Evolutionary conservation across 2,113 vertebrate species (phyloP).

Genomic region (Grus americana): DNA sequence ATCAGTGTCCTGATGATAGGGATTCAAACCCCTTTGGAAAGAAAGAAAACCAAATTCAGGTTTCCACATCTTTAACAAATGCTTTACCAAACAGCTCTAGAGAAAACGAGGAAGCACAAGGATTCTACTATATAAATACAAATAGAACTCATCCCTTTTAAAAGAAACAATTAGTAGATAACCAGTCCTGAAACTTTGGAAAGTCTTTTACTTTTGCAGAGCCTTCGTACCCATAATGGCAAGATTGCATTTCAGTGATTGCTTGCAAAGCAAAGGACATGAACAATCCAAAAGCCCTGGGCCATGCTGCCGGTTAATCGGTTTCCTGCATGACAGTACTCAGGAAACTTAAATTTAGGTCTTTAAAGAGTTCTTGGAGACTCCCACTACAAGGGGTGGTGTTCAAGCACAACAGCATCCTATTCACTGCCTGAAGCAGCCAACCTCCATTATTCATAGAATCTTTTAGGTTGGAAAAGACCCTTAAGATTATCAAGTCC

Average conservation of each 20-base stretch:
- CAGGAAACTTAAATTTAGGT: neutral
- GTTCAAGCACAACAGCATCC: neutral
- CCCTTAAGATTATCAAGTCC: too few species aligned
- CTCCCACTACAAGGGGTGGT: neutral
- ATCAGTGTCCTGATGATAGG: neutral
- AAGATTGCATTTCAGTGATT: neutral
- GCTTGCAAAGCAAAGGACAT: neutral
- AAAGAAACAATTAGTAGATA: neutral
- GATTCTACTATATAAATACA: neutral
- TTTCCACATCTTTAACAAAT: neutral
- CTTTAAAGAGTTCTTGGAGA: neutral
- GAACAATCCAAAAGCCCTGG: neutral
- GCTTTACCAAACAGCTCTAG: neutral
- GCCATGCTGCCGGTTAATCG: neutral
- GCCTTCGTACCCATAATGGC: neutral
- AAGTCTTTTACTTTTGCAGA: neutral
- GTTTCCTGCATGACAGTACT: neutral
- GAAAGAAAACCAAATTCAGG: neutral
- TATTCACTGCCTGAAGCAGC: neutral
- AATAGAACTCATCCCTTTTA: neutral
- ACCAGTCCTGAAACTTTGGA: neutral
- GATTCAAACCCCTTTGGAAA: neutral
- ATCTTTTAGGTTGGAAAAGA: neutral
- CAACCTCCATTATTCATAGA: neutral
- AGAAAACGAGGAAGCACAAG: neutral